phyloP scores from a whole-genome alignment of 2,797 vertebrate genomes.

The Neopelma chrysocephalum region DNA sequence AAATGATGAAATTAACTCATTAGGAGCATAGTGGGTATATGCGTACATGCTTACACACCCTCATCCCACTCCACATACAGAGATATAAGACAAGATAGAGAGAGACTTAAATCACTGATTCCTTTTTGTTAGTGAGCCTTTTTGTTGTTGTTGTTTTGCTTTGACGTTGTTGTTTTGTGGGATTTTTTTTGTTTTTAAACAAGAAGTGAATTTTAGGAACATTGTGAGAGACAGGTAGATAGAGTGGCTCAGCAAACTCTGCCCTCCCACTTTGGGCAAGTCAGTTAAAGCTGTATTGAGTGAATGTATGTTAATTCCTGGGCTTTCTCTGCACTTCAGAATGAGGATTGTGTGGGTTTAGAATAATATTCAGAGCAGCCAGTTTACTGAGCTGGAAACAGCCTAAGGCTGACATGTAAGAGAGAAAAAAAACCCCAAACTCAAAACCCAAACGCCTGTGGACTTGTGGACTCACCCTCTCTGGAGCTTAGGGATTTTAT shows the following conservation, averaged over 20 bases:
- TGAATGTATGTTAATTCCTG: background rate
- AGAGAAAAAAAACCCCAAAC: rapidly evolving
- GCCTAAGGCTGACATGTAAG: background rate
- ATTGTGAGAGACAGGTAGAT: background rate
- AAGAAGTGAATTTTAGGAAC: background rate
- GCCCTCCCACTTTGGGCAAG: background rate
- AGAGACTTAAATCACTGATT: background rate
- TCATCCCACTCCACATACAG: background rate
- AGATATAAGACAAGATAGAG: background rate
- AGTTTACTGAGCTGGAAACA: slow-evolving; percentile 4
- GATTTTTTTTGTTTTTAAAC: background rate
- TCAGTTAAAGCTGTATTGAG: background rate
- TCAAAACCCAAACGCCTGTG: background rate
- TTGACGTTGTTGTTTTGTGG: background rate
- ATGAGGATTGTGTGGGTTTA: slow-evolving; percentile 27
- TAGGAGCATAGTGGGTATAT: background rate
- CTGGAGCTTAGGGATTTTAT: background rate
- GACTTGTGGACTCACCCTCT: background rate
- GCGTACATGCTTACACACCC: background rate
- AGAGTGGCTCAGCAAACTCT: background rate
- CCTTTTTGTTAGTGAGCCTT: background rate
- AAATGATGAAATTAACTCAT: background rate
- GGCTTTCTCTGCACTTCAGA: background rate
- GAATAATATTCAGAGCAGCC: slow-evolving; percentile 3
- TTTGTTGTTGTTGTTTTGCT: background rate